phyloP scores from a whole-genome alignment of 2,113 vertebrate species.

The Peromyscus leucopus region DNA sequence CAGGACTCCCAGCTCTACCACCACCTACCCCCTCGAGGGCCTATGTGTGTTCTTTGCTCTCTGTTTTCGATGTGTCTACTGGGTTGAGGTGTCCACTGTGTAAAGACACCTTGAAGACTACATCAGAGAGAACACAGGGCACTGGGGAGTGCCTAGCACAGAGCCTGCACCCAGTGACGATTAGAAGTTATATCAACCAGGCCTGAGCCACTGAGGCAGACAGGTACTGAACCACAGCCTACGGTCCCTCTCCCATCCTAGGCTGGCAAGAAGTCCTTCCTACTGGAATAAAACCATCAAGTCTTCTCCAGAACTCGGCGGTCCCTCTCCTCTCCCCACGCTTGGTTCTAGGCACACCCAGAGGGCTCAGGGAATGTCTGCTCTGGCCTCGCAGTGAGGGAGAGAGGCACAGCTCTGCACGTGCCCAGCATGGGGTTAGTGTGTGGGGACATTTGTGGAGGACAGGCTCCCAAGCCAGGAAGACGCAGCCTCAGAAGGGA shows the following conservation, averaged over 20 bases:
- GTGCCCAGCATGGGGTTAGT: background rate
- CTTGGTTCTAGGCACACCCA: background rate
- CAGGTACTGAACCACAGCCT: background rate
- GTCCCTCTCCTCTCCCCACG: background rate
- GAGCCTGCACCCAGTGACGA: background rate
- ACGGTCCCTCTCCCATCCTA: background rate
- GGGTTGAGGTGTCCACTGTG: background rate
- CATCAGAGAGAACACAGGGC: background rate
- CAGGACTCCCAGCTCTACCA: background rate
- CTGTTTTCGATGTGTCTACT: background rate
- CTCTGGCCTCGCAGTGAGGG: background rate
- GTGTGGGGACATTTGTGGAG: background rate
- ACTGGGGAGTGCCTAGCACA: background rate
- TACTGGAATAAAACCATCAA: background rate
- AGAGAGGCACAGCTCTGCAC: background rate
- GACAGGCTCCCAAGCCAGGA: slow-evolving; percentile 11
- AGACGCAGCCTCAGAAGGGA: background rate
- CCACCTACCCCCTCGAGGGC: background rate
- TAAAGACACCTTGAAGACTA: background rate
- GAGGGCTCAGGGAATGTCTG: background rate
- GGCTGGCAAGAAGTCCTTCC: background rate
- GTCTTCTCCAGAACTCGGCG: background rate
- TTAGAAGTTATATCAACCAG: background rate
- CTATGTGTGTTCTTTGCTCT: background rate
- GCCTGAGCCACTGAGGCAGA: background rate